phyloP scores from a whole-genome alignment of 2,888 invertebrate species.

The Dromius quadrimaculatus region DNA sequence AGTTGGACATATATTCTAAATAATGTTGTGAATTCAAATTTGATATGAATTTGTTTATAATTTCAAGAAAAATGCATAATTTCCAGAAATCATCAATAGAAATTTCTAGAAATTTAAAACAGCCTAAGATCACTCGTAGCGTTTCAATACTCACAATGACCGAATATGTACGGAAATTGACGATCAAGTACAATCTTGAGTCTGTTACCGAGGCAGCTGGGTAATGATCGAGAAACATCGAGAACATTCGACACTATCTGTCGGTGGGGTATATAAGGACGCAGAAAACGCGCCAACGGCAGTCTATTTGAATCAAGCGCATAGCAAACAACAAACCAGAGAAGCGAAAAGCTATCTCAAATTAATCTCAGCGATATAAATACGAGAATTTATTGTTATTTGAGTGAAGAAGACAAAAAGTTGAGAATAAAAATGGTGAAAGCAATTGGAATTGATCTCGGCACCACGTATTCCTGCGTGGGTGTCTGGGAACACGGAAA shows the following conservation, averaged over 20 bases:
- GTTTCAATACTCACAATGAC: too few relatives aligned
- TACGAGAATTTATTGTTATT: not conserved
- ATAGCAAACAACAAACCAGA: not conserved
- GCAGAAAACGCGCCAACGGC: not conserved
- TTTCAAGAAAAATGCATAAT: too few relatives aligned
- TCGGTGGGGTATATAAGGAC: not conserved
- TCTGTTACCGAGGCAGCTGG: too few relatives aligned
- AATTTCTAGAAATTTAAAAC: too few relatives aligned
- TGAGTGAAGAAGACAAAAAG: not conserved
- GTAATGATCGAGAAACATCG: not conserved
- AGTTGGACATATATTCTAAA: too few relatives aligned
- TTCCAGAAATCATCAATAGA: too few relatives aligned
- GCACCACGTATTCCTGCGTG: constrained; percentile 88
- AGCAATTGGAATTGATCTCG: constrained; percentile 86
- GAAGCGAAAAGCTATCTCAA: not conserved
- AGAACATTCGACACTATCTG: not conserved
- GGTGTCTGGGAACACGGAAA: constrained; percentile 86
- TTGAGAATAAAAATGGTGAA: constrained; percentile 11
- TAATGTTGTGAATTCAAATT: too few relatives aligned
- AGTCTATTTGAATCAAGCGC: not conserved
- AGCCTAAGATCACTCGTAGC: too few relatives aligned
- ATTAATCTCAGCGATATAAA: not conserved
- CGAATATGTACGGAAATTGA: too few relatives aligned
- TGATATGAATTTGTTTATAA: too few relatives aligned
- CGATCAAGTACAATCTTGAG: too few relatives aligned